phyloP scores from a whole-genome alignment of 2,113 vertebrate species.

The Mustela lutreola region DNA sequence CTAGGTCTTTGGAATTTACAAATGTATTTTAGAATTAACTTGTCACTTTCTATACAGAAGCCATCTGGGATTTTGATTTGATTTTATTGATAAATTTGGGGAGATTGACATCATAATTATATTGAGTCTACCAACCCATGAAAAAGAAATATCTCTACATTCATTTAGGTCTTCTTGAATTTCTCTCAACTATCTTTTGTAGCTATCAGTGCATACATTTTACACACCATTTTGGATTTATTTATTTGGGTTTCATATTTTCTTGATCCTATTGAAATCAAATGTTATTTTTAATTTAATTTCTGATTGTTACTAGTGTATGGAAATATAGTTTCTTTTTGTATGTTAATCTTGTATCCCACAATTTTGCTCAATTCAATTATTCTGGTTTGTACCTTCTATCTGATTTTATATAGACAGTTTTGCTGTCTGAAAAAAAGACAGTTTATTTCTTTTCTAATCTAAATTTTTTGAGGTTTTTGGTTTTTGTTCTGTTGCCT shows the following conservation, averaged over 20 bases:
- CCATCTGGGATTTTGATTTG: not conserved
- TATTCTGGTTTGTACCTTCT: not conserved
- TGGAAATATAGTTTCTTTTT: not conserved
- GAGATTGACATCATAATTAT: not conserved
- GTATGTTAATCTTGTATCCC: not conserved
- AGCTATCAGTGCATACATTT: not conserved
- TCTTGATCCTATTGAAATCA: not conserved
- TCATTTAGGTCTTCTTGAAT: not conserved
- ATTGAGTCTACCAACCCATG: not conserved
- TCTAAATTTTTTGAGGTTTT: not conserved
- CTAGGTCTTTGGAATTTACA: constrained; percentile 7
- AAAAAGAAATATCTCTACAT: constrained; percentile 1
- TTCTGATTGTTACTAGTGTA: not conserved
- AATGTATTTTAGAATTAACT: constrained; percentile 5
- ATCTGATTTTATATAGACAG: not conserved
- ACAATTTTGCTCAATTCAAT: not conserved
- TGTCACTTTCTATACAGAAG: not conserved
- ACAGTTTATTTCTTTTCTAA: not conserved
- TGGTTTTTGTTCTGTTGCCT: not conserved
- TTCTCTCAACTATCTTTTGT: not conserved
- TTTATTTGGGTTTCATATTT: not conserved
- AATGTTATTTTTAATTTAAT: not conserved
- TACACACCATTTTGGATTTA: not conserved
- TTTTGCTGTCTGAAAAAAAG: not conserved
- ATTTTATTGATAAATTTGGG: not conserved